A percentile compares a stretch with the other conserved stretches of the same genome.
These are phyloP conservation scores for Lottia gigantea DNA, from an alignment of 2,888 invertebrate species.

Conservation along the genomic window DNA sequence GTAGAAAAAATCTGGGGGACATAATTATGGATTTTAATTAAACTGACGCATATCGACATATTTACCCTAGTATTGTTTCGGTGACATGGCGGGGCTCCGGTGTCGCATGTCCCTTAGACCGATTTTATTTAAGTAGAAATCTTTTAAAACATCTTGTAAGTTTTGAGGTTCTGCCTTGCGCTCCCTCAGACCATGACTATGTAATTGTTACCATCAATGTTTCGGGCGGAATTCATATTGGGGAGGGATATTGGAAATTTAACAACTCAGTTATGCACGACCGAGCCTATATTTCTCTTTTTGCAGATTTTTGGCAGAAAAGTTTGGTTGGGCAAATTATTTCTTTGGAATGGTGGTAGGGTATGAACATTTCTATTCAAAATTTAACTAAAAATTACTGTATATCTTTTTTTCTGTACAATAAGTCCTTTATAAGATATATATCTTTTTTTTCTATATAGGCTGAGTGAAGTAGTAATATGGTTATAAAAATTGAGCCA, in stretches of 20 bases:
- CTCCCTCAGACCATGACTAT: background rate
- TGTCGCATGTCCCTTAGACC: slow-evolving; percentile 1
- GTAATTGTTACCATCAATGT: background rate
- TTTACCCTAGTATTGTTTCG: slow-evolving; percentile 2
- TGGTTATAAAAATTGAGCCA: too few relatives aligned
- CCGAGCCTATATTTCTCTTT: slow-evolving; percentile 7
- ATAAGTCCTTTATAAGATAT: too few relatives aligned
- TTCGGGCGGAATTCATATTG: background rate
- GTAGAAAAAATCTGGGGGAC: background rate
- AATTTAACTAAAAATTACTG: too few relatives aligned
- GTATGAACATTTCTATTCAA: too few relatives aligned
- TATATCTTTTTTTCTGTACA: too few relatives aligned
- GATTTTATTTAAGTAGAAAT: background rate
- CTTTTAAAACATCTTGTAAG: background rate
- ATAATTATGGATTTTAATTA: background rate
- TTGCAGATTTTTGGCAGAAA: background rate
- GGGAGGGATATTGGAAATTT: slow-evolving; percentile 3
- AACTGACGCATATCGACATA: background rate
- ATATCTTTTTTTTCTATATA: too few relatives aligned
- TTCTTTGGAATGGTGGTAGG: too few relatives aligned
- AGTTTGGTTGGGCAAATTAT: too few relatives aligned
- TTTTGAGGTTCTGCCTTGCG: background rate
- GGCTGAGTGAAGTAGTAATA: too few relatives aligned
- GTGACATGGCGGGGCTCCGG: slow-evolving; percentile 2
- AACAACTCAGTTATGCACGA: background rate